Conservation (phyloP, 1,140 invertebrate species). For the Macrobrachium rosenbergii region DNA sequence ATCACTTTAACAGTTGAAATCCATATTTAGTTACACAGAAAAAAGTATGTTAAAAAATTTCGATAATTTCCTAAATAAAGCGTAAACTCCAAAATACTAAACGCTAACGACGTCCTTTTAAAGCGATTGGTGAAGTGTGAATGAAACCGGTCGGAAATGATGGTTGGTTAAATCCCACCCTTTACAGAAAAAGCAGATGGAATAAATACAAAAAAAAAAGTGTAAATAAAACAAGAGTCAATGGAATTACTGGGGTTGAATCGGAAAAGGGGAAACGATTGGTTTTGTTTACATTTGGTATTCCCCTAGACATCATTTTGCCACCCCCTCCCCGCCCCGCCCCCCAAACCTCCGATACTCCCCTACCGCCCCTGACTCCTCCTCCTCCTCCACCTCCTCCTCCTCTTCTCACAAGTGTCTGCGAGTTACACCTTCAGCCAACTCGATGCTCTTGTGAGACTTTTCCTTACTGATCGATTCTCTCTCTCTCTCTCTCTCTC, state of each 20-base stretch:
- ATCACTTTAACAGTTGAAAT: too few relatives aligned
- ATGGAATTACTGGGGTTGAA: slow-evolving; percentile 4
- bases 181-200: too few relatives aligned
- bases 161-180: too few relatives aligned
- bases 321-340: neutral
- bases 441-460: neutral
- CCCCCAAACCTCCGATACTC: neutral
- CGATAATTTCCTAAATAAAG: too few relatives aligned
- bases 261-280: neutral
- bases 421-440: neutral
- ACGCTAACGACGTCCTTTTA: too few relatives aligned
- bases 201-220: too few relatives aligned
- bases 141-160: too few relatives aligned
- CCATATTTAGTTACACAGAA: too few relatives aligned
- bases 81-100: too few relatives aligned
- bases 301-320: neutral
- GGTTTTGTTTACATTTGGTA: slow-evolving; percentile 9
- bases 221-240: neutral
- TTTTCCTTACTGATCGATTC: neutral
- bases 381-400: slow-evolving; percentile 23
- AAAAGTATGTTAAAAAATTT: too few relatives aligned
- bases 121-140: too few relatives aligned
- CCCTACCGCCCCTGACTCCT: neutral
- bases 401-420: slow-evolving; percentile 1
- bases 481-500: neutral